Base-by-base conservation (phyloP, 2,888 invertebrate species). In the Nomada fucata region DNA sequence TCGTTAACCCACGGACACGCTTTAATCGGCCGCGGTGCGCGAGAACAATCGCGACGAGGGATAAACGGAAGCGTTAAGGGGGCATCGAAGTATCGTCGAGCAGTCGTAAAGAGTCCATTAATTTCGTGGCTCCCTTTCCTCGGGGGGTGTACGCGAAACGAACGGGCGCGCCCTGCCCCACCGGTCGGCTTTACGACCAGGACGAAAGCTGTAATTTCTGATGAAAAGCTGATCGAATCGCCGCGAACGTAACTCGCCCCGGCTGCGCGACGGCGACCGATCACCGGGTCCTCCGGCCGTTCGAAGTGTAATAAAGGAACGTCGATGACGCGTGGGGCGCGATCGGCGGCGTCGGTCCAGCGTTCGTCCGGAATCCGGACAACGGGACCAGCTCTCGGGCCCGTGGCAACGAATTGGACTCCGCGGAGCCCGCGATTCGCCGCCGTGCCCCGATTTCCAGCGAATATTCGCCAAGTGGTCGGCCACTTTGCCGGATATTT, bases 391-490 rank as follows among this genome's bases (percentile, higher is more conserved):
- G 88, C 87, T 15, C 13, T 87, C 88, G 88, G 84, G 81, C 75
- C 86, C 77, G 67, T 69, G 78, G 65, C 84, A 80, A 88, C 87
- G 84, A 88, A 88, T 88, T 82, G 82, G 82, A 83, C 88, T 88
- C 79, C 79, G 69, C 72, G 47, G 77, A 80, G 79, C 70, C 60
- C 42, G 57, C 26, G 61, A 60, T 13, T 15, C 13, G 47, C 3
- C 3, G 15, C 67, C 76, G 80, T 85, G 79, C 69, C 20, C 75
- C 82, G 79, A 86, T 86, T 79, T 78, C 53, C 78, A 71, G 76
- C 67, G 36, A 53, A 73, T 73, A 65, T 67, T 60, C 74, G 72
- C 26, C 65, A 44, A 65, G 72, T 76, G 76, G 15, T 23, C 7
- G 42, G 36, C 70, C 23, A 50, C 63, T 70, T 63, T 57, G 23